Evolutionary conservation across 2,888 invertebrate species (phyloP), one percentile per base, ranked within the genome.

Genomic region (Labia minor): DNA sequence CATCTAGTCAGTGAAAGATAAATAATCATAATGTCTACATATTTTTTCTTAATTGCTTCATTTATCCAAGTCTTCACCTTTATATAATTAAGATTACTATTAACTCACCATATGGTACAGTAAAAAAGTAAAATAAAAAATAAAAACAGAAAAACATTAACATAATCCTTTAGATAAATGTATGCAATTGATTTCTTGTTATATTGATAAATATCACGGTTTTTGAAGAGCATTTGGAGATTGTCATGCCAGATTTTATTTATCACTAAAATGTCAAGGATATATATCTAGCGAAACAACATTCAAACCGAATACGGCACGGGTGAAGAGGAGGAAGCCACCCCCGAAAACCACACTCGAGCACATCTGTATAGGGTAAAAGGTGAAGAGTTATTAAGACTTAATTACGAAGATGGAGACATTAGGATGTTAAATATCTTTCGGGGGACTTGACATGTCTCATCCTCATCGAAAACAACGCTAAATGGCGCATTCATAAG

Each of bases 381-480:
- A 49, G 49, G 49, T 49, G 49, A 49, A 49, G 49, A 49, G 49
- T 49, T 49, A 49, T 49, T 49, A 49, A 49, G 49, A 14, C 49
- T 49, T 49, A 49, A 49, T 49, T 49, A 49, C 49, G 49, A 49
- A 49, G 49, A 49, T 49, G 49, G 49, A 49, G 49, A 49, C 49
- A 49, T 49, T 49, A 49, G 16, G n/a, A 49, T 14, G 49, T 49
- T 49, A 49, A 49, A 49, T 49, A 49, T 49, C 49, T 49, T 49
- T 16, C 8, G 14, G 16, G 8, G n/a, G 3, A 49, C 49, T 2
- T 3, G 49, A 10, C 49, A 49, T 49, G 49, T 49, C 49, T 49
- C 49, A 49, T 49, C 49, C 49, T 8, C 49, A 49, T 49, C 14
- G 49, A 49, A 49, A 49, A 49, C 49, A 49, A 2, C 49, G 49